These are phyloP conservation scores for Tragelaphus imberbis DNA, from an alignment of 2,113 vertebrate genomes.

Conservation along the genomic window DNA sequence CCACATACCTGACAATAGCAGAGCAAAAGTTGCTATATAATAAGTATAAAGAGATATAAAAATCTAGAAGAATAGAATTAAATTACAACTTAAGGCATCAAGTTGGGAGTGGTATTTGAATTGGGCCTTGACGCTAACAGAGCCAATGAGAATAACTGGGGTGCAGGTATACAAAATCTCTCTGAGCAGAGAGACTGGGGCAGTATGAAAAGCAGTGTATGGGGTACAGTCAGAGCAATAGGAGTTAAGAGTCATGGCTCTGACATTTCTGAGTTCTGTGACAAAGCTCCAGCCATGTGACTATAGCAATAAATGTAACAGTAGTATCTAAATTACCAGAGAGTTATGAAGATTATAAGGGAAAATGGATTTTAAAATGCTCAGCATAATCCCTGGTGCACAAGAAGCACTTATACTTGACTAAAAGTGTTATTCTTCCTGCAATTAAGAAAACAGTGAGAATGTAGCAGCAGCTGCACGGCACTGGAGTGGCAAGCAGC, in stretches of 20 bases:
- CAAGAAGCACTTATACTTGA: neutral
- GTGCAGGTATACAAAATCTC: neutral
- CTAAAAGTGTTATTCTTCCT: neutral
- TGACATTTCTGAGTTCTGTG: neutral
- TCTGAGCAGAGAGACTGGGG: neutral
- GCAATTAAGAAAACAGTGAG: neutral
- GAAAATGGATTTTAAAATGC: neutral
- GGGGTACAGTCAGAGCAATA: neutral
- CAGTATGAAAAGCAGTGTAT: neutral
- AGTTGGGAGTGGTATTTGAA: neutral
- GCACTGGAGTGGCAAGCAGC: rapidly evolving
- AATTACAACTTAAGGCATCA: neutral
- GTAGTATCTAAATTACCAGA: neutral
- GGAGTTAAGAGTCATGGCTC: neutral
- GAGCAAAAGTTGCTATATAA: neutral
- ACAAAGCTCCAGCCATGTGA: neutral
- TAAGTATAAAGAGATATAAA: neutral
- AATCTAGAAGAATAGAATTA: neutral
- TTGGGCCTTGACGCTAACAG: neutral
- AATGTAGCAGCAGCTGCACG: rapidly evolving
- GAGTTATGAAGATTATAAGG: neutral
- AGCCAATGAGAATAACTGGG: neutral
- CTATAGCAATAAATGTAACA: neutral
- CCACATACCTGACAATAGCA: neutral
- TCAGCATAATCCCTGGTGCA: neutral